These are phyloP conservation scores for Drosophila kuntzei DNA, from an alignment of 2,888 invertebrate genomes.

Conservation along the genomic window DNA sequence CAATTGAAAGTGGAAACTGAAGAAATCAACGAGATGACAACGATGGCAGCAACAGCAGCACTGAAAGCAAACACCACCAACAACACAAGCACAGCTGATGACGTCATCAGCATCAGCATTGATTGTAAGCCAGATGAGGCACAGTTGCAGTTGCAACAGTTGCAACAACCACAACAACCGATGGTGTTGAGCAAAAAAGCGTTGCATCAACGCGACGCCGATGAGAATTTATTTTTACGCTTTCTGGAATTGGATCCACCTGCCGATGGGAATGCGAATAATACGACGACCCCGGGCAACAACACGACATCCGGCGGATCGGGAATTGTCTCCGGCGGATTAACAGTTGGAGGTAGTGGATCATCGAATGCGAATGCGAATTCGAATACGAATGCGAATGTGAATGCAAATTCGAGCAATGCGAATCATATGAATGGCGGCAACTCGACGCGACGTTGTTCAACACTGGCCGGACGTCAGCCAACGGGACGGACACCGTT, in stretches of 20 bases:
- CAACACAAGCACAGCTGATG: slow-evolving; percentile 54
- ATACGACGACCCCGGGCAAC: slow-evolving; percentile 39
- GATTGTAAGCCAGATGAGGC: slow-evolving; percentile 73
- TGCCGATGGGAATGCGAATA: slow-evolving; percentile 86
- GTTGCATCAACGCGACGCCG: slow-evolving; percentile 88
- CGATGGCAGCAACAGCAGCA: slow-evolving; percentile 48
- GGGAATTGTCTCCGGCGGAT: neutral
- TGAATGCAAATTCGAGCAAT: slow-evolving; percentile 82
- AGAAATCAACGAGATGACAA: slow-evolving; percentile 13
- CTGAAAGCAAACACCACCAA: slow-evolving; percentile 79
- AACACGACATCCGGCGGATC: neutral
- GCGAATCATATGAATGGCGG: slow-evolving; percentile 86
- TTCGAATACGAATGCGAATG: slow-evolving; percentile 32
- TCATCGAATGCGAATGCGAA: slow-evolving; percentile 44
- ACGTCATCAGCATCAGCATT: slow-evolving; percentile 83
- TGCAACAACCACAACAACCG: slow-evolving; percentile 50
- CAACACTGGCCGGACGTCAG: slow-evolving; percentile 59
- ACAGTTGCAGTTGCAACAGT: slow-evolving; percentile 24
- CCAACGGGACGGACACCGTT: slow-evolving; percentile 92
- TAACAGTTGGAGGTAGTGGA: neutral
- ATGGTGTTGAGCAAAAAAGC: slow-evolving; percentile 87
- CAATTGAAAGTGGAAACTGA: neutral
- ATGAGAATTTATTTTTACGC: slow-evolving; percentile 90
- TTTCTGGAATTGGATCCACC: slow-evolving; percentile 92
- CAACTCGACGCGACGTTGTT: slow-evolving; percentile 50